Evolutionary conservation across 1,140 invertebrate species (phyloP), one percentile per base, ranked within the genome.

Genomic region (Pachypeltis micranthus): DNA sequence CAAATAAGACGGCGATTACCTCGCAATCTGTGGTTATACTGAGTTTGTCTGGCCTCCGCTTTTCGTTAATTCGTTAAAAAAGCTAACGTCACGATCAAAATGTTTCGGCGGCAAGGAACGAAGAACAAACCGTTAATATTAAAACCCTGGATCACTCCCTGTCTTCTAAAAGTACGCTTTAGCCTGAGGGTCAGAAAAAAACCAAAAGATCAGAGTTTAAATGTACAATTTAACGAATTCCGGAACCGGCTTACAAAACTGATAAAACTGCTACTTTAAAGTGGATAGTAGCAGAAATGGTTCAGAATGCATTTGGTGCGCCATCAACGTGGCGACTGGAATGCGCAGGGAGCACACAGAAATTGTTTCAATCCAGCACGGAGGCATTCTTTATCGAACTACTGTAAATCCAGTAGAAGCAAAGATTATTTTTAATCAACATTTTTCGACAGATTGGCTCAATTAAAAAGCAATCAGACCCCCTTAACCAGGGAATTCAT

Each of bases 361-460:
- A 14, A 51, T 14, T 51, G 47, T 51, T 4, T 51, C 47, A 51
- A 51, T 51, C 47, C 47, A 51, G 4, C 47, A 51, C 21, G 47
- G 19, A 4, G 47, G 47, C 23, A 21, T 14, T 51, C 47, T 51
- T 51, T 51, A 51, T 21, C 47, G 47, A 16, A 51, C 10, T 14
- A 21, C 47, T 51, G 47, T 16, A 51, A 51, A 51, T 51, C 47
- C 21, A 4, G 19, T 51, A 10, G 47, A 51, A 21, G 47, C 23
- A 16, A 21, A 21, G 47, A 51, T 16, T 21, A 51, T 51, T 51
- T 51, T 51, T 21, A 10, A 51, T 21, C 4, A 21, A 7, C 47
- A 51, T 21, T 51, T 51, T 51, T 51, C 47, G 47, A 51, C 47
- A 39, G 34, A 39, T 39, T 39, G 34, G 34, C n/a, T 39, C 34